Conservation (phyloP, 2,888 invertebrate genomes). For the Tupiocoris notatus region DNA sequence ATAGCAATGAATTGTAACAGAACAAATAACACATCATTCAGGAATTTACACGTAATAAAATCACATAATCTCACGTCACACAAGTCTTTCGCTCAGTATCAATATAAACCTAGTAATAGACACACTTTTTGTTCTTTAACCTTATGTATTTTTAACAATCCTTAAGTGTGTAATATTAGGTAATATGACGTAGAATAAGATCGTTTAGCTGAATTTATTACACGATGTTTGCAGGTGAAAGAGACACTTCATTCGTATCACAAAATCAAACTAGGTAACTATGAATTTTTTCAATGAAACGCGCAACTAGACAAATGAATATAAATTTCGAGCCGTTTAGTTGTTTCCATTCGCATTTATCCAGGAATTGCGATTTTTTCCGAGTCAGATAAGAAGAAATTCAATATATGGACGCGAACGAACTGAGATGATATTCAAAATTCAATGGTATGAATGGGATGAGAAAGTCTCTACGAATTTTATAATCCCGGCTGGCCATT, state of each 20-base stretch:
- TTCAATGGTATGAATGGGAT: no score
- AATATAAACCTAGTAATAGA: slow-evolving; percentile 44
- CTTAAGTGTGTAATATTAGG: slow-evolving; percentile 32
- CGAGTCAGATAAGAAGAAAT: background rate
- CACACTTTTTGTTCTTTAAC: slow-evolving; percentile 40
- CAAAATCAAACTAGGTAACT: no score
- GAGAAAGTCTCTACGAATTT: no score
- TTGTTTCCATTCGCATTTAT: no score
- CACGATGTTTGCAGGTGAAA: slow-evolving; percentile 42
- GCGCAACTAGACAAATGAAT: no score
- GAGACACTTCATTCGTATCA: background rate
- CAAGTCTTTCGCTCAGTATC: slow-evolving; percentile 20
- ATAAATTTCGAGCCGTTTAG: no score
- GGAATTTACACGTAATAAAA: slow-evolving; percentile 41
- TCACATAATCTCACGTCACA: slow-evolving; percentile 20
- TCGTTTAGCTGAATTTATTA: slow-evolving; percentile 42
- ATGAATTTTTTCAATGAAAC: no score
- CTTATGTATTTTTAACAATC: slow-evolving; percentile 33
- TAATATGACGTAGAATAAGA: slow-evolving; percentile 42
- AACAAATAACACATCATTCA: slow-evolving; percentile 44
- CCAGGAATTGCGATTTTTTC: no score
- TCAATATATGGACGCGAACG: no score
- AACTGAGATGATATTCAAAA: no score
- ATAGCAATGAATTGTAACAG: slow-evolving; percentile 46
- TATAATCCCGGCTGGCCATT: no score